Percentiles rank a stretch among this genome's conserved stretches.
These are phyloP conservation scores for Damaliscus lunatus DNA, from an alignment of 2,113 vertebrate species.

Conservation along the genomic window DNA sequence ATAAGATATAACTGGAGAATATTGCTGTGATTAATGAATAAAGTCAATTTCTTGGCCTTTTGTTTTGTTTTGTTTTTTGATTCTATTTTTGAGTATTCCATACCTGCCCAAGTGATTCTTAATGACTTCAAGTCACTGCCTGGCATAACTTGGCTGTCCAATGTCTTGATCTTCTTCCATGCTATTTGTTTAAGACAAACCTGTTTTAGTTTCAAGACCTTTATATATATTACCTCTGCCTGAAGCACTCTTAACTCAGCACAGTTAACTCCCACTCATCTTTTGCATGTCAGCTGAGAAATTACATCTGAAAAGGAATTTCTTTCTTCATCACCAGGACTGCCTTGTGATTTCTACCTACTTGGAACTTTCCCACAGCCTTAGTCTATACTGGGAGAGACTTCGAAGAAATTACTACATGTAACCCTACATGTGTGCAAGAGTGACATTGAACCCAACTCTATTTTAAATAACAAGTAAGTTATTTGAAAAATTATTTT, in stretches of 20 bases:
- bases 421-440: neutral
- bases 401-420: neutral
- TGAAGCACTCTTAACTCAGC: neutral
- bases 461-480: neutral
- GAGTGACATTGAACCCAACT: neutral
- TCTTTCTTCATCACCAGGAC: neutral
- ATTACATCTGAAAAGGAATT: neutral
- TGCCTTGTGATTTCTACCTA: neutral
- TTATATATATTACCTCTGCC: neutral
- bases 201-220: neutral
- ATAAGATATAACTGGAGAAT: neutral
- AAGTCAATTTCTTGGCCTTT: neutral
- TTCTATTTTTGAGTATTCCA: neutral
- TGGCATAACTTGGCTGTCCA: neutral
- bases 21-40: neutral
- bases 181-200: neutral
- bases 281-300: neutral
- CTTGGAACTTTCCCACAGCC: neutral
- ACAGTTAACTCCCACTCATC: neutral
- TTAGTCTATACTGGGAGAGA: neutral
- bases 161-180: neutral
- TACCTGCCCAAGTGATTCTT: neutral
- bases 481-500: neutral
- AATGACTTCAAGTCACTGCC: neutral
- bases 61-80: rapidly evolving